Base-by-base conservation (phyloP, 2,888 invertebrate species). In the Rutpela maculata region DNA sequence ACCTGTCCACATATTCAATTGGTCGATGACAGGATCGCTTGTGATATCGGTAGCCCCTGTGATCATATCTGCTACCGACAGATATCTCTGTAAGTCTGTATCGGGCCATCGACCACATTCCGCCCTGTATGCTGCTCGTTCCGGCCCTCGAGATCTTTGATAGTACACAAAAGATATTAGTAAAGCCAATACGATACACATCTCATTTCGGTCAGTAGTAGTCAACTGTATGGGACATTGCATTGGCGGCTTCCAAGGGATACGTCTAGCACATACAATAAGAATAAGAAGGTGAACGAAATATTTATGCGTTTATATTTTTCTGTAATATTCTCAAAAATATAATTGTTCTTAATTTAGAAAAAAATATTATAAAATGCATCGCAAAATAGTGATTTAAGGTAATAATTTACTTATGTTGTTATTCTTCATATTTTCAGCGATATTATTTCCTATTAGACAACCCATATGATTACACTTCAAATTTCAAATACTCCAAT, bases 51-150 rank as follows among this genome's bases (percentile, higher is more conserved):
- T 78, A 81, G 81, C 80, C 76, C 77, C 63, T 75, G 79, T 77
- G 78, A 79, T 72, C 73, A 69, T 80, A 81, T 81, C 76, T 73
- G 75, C 78, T 78, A 78, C 80, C 81, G 81, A 81, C 80, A 77
- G 31, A 78, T 71, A 78, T 76, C 72, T 75, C 59, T 59, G 50
- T 68, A 59, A 62, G 22, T 50, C 60, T 70, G 43, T 62, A 56
- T 69, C 69, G 60, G 68, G 10, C 75, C 18, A 68, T 62, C 68
- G 74, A 31, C 69, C 60, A 69, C 75, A 75, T 75, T 75, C 75
- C 75, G 75, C 75, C 75, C 75, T 75, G 50, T 74, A 66, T 57
- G 66, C 65, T 26, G 66, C 74, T 4, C 74, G 55, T 26, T 62
- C 55, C 74, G 75, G 62, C 55, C 60, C 68, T 68, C 60, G 26